phyloP scores from a whole-genome alignment of 1,140 invertebrate genomes.

The Drosophila nigromelanica region DNA sequence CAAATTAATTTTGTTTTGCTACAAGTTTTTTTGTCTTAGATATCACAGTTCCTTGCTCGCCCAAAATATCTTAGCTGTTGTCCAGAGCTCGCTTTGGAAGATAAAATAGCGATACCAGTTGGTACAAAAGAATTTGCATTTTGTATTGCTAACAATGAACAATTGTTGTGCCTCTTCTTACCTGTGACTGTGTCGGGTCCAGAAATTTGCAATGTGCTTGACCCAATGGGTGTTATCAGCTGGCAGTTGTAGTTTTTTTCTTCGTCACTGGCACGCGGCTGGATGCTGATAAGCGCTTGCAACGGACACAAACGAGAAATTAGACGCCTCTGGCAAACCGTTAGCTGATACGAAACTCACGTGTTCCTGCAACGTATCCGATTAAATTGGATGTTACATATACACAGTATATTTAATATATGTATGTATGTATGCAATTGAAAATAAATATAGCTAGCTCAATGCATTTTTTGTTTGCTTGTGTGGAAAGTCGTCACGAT shows the following conservation, averaged over 20 bases:
- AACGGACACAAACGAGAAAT: conserved; percentile 33
- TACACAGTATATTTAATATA: neutral
- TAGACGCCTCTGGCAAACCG: conserved; percentile 42
- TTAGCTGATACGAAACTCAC: conserved; percentile 51
- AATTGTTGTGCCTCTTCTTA: too few relatives aligned
- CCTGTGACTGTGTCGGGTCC: neutral
- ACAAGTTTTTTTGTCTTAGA: too few relatives aligned
- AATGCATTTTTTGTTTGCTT: conserved; percentile 7
- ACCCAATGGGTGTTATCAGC: conserved; percentile 60
- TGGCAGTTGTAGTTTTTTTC: conserved; percentile 16
- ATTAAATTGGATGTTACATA: conserved; percentile 17
- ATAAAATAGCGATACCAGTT: too few relatives aligned
- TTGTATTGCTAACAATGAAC: too few relatives aligned
- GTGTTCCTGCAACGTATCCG: conserved; percentile 63
- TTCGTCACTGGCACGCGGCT: conserved; percentile 64
- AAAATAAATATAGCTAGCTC: neutral
- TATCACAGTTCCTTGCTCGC: too few relatives aligned
- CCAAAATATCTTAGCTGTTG: too few relatives aligned
- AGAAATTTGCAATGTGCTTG: conserved; percentile 57
- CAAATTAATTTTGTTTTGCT: neutral
- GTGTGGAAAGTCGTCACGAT: conserved; percentile 26
- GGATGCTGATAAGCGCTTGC: conserved; percentile 51
- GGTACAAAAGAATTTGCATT: too few relatives aligned
- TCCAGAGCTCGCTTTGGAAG: too few relatives aligned
- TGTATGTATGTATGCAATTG: neutral